Conservation (phyloP, 2,888 invertebrate species). For the Molorchus minor region DNA sequence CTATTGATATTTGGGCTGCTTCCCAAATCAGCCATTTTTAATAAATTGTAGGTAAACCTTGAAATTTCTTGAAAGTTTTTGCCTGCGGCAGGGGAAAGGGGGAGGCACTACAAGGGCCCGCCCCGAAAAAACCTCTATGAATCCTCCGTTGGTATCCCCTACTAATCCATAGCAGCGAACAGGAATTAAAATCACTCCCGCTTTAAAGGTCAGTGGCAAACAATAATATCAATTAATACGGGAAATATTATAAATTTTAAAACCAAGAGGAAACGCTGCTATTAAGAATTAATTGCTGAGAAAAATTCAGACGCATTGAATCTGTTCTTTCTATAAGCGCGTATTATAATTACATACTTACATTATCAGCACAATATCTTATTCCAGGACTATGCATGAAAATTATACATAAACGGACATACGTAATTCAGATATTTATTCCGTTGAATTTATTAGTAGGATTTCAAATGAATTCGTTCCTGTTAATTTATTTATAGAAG, state of each 20-base stretch:
- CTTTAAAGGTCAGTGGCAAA: slow-evolving; percentile 11
- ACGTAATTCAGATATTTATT: slow-evolving; percentile 9
- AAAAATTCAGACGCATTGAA: slow-evolving; percentile 25
- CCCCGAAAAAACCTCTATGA: too few species aligned
- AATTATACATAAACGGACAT: slow-evolving; percentile 19
- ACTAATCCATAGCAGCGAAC: too few species aligned
- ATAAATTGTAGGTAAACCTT: too few species aligned
- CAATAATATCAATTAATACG: slow-evolving; percentile 15
- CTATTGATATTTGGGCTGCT: too few species aligned
- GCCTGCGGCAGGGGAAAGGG: too few species aligned
- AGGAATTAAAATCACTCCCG: too few species aligned
- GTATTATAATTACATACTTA: slow-evolving; percentile 20
- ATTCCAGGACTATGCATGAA: slow-evolving; percentile 21
- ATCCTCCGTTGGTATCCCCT: too few species aligned
- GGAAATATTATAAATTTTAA: slow-evolving; percentile 20
- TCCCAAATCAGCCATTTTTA: too few species aligned
- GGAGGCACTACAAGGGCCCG: too few species aligned
- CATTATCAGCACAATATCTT: slow-evolving; percentile 22
- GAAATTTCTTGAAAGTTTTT: too few species aligned
- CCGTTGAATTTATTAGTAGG: slow-evolving; percentile 21
- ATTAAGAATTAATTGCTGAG: slow-evolving; percentile 28
- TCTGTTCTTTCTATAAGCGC: slow-evolving; percentile 1
- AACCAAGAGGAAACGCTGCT: slow-evolving; percentile 13
- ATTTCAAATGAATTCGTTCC: slow-evolving; percentile 16
- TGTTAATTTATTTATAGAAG: not conserved